Percentiles rank a stretch among this genome's conserved stretches.
phyloP scores from a whole-genome alignment of 2,888 invertebrate species.

The Malthinus flaveolus region DNA sequence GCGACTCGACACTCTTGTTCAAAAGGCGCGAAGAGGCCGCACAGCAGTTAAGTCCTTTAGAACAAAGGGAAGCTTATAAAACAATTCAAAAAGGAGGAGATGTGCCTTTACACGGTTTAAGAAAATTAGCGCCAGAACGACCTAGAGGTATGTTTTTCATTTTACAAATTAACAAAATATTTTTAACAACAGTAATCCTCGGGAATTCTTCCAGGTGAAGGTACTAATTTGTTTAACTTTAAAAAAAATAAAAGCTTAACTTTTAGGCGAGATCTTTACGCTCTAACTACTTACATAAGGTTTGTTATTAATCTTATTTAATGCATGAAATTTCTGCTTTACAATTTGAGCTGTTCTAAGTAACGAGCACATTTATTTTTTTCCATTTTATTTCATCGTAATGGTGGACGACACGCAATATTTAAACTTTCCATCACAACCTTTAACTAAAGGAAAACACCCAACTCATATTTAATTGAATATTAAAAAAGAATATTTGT shows the following conservation, averaged over 20 bases:
- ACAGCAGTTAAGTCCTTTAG: constrained; percentile 75
- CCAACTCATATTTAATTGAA: neutral
- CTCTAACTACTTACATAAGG: constrained; percentile 24
- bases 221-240: constrained; percentile 15
- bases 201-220: constrained; percentile 18
- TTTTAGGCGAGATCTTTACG: constrained; percentile 10
- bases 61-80: constrained; percentile 83
- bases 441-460: neutral
- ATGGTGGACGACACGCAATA: constrained; percentile 12
- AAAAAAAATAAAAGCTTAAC: constrained; percentile 5
- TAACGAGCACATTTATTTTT: constrained; percentile 12
- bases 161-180: neutral
- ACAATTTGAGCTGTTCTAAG: constrained; percentile 21
- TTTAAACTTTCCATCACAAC: constrained; percentile 4
- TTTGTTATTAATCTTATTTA: constrained; percentile 12
- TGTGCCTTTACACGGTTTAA: constrained; percentile 88
- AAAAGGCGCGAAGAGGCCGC: constrained; percentile 69
- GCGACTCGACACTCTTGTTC: constrained; percentile 86
- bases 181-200: neutral
- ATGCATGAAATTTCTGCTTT: constrained; percentile 22
- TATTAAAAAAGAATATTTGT: constrained; percentile 34
- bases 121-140: constrained; percentile 86
- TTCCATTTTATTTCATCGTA: neutral
- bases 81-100: constrained; percentile 92
- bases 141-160: constrained; percentile 67